These are phyloP conservation scores for Anisognathus igniventris DNA, from an alignment of 2,797 vertebrate species.

Conservation along the genomic window DNA sequence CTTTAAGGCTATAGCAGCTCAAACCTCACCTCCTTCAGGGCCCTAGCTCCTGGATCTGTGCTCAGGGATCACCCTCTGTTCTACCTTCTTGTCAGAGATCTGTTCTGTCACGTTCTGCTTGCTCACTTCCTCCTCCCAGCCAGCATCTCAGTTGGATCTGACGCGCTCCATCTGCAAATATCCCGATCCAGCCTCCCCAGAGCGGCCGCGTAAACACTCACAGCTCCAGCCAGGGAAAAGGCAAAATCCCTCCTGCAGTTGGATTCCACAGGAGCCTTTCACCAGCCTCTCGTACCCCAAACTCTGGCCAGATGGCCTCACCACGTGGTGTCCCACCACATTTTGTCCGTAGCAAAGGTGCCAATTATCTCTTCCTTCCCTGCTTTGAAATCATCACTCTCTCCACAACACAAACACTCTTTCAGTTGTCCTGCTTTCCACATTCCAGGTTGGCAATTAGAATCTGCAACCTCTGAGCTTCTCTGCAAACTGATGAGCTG, in stretches of 20 bases:
- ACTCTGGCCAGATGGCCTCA: conserved; percentile 21
- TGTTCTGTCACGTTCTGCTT: neutral
- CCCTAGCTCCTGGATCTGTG: neutral
- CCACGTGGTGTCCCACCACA: neutral
- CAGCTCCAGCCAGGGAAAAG: neutral
- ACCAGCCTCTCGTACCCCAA: neutral
- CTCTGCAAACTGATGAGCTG: conserved; percentile 70
- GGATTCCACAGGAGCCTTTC: neutral
- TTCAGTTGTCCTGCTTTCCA: conserved; percentile 49
- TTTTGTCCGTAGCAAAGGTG: neutral
- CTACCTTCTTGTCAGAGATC: neutral
- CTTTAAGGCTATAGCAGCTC: neutral
- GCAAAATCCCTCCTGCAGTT: neutral
- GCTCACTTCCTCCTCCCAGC: neutral
- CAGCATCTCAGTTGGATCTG: neutral
- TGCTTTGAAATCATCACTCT: neutral
- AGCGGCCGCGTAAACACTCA: neutral
- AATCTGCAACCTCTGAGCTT: conserved; percentile 69
- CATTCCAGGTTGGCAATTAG: conserved; percentile 69
- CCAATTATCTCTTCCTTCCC: neutral
- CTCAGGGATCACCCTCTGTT: neutral
- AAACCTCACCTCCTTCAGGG: neutral
- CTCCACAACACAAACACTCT: neutral
- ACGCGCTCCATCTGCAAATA: neutral
- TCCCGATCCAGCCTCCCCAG: neutral